Base-by-base conservation (phyloP, 2,888 invertebrate species). In the Tricholauxania praeusta region DNA sequence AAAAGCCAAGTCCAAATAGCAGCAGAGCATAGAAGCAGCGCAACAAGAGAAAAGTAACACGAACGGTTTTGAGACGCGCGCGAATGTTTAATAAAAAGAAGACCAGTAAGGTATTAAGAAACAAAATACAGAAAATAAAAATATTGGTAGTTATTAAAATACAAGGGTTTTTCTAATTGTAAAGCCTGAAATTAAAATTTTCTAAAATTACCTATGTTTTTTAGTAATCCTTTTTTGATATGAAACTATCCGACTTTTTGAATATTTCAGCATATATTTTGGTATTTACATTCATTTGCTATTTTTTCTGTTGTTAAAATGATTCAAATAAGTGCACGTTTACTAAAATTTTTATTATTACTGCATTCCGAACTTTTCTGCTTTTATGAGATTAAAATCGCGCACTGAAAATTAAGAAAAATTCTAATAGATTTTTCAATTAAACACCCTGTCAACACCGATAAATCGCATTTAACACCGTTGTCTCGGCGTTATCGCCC, bases 161-260 rank as follows among this genome's bases (percentile, higher is more conserved):
- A 57, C 17, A 28, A 57, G 6, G 12, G 3, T 6, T 19, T 15
- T 15, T 22, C 3, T 57, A 22, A 28, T 28, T 57, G 12, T 14
- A 3, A 28, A 28, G 6, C 28, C 12, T 57, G 3, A 22, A 8
- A 17, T 49, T 14, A n/a, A n/a, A 1, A 63, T 3, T 17, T 17
- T 28, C 28, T 8, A 48, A 19, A 47, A 63, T 63, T 63, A 63
- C 63, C 63, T 63, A 14, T n/a, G 39, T 17, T 47, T 15, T 47
- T 15, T 63, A n/a, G 15, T 63, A 63, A 39, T 63, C 63, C 63
- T 12, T 19, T 63, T 39, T 63, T 47, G 47, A 19, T 47, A 47
- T 17, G 48, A 63, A 57, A 63, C 47, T 63, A 63, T 63, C 63
- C 63, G 63, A 63, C 48, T 63, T 62, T 28, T 48, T 63, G 10